Base-by-base conservation (phyloP, 2,113 vertebrate genomes). In the Misgurnus mizolepis region DNA sequence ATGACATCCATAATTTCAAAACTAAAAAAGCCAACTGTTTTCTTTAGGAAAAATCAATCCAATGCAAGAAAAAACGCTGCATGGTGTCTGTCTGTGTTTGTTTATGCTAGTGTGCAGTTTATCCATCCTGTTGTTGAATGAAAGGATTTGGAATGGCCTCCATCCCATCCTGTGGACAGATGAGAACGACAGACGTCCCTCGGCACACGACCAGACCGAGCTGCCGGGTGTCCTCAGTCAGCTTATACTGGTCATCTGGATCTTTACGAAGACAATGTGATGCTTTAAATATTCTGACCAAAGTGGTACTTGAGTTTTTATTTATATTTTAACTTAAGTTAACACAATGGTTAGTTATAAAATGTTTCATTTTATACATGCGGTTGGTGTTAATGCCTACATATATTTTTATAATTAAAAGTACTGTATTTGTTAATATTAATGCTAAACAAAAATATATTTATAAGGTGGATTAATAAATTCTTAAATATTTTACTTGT, bases 141-240 rank as follows among this genome's bases (percentile, higher is more conserved):
- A 99, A 99, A 2, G 98, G 98, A 88, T 99, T 99, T 3, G 97
- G 97, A 85, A 99, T 99, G n/a, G 97, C 95, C 86, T 99, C 98
- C 98, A 99, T 99, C 82, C 98, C 97, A 9, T 99, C 97, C 87
- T 99, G 98, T 0, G 98, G 97, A 83, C 98, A 98, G 85, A 99
- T 98, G 0, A 99, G 95, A 80, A 99, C 97, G n/a, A 99, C 98
- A 0, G 98, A 99, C 3, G 97, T 99, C 82, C 98, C 97, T 80
- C 98, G 93, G 90, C 98, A 99, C 22, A 99, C 98, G 86, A 98
- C 97, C 47, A 99, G 92, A 58, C 98, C 98, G 85, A 99, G 91
- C 91, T 97, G 98, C 73, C 97, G 89, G 0, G 98, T 99, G 91
- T 99, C 98, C 89, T 99, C 98, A 0, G 98, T 98, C 79, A 99